phyloP scores from a whole-genome alignment of 2,797 vertebrate species.

The Columba guinea region DNA sequence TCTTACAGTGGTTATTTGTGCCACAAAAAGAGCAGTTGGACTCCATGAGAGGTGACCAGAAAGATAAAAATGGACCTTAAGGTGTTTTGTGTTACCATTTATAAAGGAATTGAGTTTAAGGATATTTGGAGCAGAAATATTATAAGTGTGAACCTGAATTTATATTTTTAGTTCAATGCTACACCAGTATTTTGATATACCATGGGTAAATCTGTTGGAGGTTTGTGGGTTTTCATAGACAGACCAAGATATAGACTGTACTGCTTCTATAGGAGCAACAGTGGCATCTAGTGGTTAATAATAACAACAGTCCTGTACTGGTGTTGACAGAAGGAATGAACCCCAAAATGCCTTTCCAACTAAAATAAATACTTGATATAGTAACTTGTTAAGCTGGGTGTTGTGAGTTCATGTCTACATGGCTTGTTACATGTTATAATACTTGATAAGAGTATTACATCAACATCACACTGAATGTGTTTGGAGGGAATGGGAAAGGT shows the following conservation, averaged over 20 bases:
- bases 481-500: not conserved
- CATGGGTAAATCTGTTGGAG: not conserved
- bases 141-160: not conserved
- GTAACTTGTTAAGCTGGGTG: not conserved
- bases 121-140: not conserved
- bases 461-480: not conserved
- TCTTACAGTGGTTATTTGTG: not conserved
- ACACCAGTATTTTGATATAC: not conserved
- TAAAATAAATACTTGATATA: not conserved
- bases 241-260: not conserved
- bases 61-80: not conserved
- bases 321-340: not conserved
- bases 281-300: slow-evolving; percentile 67
- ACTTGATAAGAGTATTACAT: not conserved
- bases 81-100: not conserved
- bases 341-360: not conserved
- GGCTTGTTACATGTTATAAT: not conserved
- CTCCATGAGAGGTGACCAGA: not conserved
- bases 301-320: not conserved
- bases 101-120: not conserved
- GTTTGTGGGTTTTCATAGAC: not conserved
- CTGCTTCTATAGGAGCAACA: slow-evolving; percentile 43
- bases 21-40: not conserved
- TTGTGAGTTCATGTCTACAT: not conserved
- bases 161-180: not conserved